These are phyloP conservation scores for Ciconia nigra DNA, from an alignment of 2,797 vertebrate species.

Conservation along the genomic window DNA sequence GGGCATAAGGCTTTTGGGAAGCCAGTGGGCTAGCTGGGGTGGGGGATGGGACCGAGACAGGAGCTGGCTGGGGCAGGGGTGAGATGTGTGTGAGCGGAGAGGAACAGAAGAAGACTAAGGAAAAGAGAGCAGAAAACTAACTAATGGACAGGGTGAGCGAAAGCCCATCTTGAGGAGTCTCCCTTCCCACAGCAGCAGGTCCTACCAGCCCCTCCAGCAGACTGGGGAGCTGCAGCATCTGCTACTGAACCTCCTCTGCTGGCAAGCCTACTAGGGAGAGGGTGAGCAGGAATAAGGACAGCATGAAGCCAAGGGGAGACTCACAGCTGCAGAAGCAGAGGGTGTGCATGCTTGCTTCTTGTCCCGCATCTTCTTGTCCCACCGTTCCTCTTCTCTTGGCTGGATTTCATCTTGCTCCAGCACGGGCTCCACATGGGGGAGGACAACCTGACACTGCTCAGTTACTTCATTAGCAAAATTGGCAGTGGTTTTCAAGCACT, in stretches of 20 bases:
- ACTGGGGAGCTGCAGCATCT: not conserved
- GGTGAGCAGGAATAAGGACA: not conserved
- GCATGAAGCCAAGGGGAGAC: not conserved
- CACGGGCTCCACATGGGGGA: accelerated
- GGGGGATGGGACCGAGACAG: accelerated
- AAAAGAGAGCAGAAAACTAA: not conserved
- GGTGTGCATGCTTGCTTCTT: accelerated
- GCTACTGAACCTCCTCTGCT: not conserved
- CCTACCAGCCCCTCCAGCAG: not conserved
- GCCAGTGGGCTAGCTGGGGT: not conserved
- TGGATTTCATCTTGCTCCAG: not conserved
- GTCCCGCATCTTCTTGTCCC: not conserved
- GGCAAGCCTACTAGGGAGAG: not conserved
- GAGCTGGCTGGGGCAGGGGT: not conserved
- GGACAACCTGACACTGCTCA: not conserved
- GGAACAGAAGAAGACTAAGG: not conserved
- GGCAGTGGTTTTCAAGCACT: not conserved
- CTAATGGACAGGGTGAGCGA: not conserved
- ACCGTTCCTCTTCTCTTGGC: not conserved
- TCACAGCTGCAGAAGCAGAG: not conserved
- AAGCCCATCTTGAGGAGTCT: not conserved
- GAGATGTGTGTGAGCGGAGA: not conserved
- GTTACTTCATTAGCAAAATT: not conserved
- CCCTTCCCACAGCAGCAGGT: not conserved
- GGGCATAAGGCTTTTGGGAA: not conserved